Conservation (phyloP, 1,140 invertebrate species). For the Cydia amplana region DNA sequence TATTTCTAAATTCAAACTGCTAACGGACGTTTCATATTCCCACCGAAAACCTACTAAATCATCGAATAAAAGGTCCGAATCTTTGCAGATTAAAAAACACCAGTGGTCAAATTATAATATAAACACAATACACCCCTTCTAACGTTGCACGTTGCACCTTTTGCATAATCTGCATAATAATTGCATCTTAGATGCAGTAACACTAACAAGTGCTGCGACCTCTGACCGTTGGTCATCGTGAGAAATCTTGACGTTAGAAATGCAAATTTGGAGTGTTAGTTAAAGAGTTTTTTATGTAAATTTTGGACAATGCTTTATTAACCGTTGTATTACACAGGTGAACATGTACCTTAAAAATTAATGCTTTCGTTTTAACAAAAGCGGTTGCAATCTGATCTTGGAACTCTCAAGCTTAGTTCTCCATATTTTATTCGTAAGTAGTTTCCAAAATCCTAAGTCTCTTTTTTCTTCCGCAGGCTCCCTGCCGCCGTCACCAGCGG, state of each 20-base stretch:
- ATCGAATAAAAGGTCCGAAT: not conserved
- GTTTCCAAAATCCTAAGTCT: slow-evolving; percentile 11
- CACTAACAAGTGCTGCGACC: slow-evolving; percentile 6
- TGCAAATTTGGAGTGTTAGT: not conserved
- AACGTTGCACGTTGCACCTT: slow-evolving; percentile 16
- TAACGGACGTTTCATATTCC: not conserved
- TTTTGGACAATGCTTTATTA: not conserved
- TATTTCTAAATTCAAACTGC: slow-evolving; percentile 1
- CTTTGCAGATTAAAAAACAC: slow-evolving; percentile 4
- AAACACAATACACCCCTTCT: slow-evolving; percentile 7
- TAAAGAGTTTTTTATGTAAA: not conserved
- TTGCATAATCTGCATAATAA: slow-evolving; percentile 21
- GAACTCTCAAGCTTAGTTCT: not conserved
- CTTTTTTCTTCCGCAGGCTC: slow-evolving; percentile 82
- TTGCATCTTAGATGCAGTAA: slow-evolving; percentile 12
- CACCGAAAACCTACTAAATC: slow-evolving; percentile 7
- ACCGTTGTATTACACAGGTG: slow-evolving; percentile 12
- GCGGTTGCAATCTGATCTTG: not conserved
- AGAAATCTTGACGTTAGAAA: slow-evolving; percentile 10
- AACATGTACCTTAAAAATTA: not conserved
- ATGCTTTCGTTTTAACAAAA: not conserved
- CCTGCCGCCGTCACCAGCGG: slow-evolving; percentile 96
- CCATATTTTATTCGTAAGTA: not conserved
- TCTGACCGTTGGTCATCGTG: slow-evolving; percentile 17
- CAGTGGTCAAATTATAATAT: slow-evolving; percentile 12